These are phyloP conservation scores for Chrysogorgia sp. DNA, from an alignment of 92 coral and sea anemone species.

Conservation along the genomic window DNA sequence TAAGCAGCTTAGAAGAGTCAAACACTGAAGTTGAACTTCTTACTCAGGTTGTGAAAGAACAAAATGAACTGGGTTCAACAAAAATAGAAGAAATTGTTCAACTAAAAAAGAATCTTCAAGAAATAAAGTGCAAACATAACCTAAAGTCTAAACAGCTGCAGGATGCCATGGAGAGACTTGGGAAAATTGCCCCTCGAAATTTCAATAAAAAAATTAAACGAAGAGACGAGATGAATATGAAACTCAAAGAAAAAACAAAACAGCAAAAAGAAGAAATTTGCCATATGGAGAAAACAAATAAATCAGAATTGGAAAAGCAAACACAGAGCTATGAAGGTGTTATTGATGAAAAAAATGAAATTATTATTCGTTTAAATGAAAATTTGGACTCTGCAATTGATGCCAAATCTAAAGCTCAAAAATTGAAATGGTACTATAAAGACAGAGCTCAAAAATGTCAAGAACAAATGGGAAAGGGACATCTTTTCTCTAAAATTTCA, in stretches of 20 bases:
- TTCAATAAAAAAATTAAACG: constrained; percentile 32
- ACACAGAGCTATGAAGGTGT: constrained; percentile 5
- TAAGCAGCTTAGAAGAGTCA: no score
- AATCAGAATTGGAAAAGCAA: constrained; percentile 12
- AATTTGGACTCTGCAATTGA: constrained; percentile 2
- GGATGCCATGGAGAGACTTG: no score
- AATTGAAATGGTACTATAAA: constrained; percentile 3
- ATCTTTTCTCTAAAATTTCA: background rate
- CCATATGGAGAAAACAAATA: background rate
- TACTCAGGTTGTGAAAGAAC: no score
- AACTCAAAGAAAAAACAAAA: no score
- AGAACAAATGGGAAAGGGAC: background rate
- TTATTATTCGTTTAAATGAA: background rate
- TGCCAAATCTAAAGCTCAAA: constrained; percentile 2
- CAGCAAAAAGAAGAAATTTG: constrained; percentile 23
- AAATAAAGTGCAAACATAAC: no score
- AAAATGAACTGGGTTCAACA: no score
- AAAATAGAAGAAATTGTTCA: no score
- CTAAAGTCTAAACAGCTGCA: background rate
- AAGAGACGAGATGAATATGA: no score
- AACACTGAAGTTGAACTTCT: no score
- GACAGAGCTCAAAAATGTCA: background rate
- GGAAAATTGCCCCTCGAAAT: constrained; percentile 28
- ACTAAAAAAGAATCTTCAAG: no score
- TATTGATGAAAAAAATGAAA: constrained; percentile 11